Evolutionary conservation across 2,113 vertebrate species (phyloP), one percentile per base, ranked within the genome.

Genomic region (Sapayoa aenigma): DNA sequence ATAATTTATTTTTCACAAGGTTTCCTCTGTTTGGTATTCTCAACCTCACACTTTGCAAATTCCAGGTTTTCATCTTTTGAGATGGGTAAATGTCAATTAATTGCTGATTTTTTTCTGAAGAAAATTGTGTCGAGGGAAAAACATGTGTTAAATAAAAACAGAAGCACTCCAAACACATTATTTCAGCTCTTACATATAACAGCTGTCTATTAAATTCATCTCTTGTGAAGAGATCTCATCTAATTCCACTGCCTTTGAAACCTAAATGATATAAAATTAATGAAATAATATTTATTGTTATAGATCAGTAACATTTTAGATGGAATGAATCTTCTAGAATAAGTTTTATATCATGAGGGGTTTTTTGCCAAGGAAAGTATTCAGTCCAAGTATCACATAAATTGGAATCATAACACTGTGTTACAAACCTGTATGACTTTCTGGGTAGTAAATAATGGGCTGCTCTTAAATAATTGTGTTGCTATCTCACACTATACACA

Each of bases 71-170:
- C 62, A 28, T 82, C 65, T 76, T 94, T 66, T n/a, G 66, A 88
- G 69, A 65, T 0, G 0, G 27, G n/a, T 68, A 72, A 90, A 94
- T 86, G 88, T 89, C 69, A 90, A 90, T 84, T 81, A 15, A 86
- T 93, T 94, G 81, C 79, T 59, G 68, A 66, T 28, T 89, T 81
- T 89, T 89, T 90, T 71, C 60, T 90, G 65, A 86, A 67, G 76
- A 65, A 92, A 79, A 68, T 44, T 33, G 33, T 78, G 60, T 87
- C 56, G 5, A 35, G 27, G 41, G 53, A 71, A 87, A 84, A 75
- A 41, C 33, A 78, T 37, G 58, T 84, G 65, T 74, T 81, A 69
- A 95, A 86, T 86, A 72, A 89, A 85, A 84, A 1, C 33, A 89
- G 56, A 41, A 76, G 28, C 65, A 87, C 80, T 84, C 46, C 49